phyloP scores from a whole-genome alignment of 2,113 vertebrate species.

The Pituophis catenifer region DNA sequence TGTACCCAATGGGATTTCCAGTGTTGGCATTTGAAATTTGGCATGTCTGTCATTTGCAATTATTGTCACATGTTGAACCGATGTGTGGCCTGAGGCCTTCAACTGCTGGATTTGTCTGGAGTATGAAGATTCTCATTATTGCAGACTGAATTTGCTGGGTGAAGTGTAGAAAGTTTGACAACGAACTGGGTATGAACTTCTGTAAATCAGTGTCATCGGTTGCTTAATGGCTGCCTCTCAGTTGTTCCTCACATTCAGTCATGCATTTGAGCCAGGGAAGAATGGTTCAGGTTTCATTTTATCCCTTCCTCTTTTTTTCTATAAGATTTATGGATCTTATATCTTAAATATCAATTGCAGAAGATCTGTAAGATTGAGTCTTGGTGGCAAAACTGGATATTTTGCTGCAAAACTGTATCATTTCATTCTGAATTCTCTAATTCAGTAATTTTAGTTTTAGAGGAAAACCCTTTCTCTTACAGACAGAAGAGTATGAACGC shows the following conservation, averaged over 20 bases:
- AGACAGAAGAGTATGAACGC: background rate
- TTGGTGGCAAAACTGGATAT: background rate
- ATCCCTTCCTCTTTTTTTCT: constrained; percentile 24
- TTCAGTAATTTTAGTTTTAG: background rate
- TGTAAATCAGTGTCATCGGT: constrained; percentile 55
- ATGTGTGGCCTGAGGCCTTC: constrained; percentile 52
- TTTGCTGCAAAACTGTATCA: constrained; percentile 9
- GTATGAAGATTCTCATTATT: constrained; percentile 61
- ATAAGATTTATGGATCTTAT: constrained; percentile 39
- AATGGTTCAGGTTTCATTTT: constrained; percentile 57
- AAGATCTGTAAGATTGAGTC: constrained; percentile 20
- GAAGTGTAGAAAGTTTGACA: constrained; percentile 39
- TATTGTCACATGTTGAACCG: constrained; percentile 47
- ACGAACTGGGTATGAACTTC: constrained; percentile 53
- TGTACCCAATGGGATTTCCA: constrained; percentile 14
- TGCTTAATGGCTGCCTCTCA: constrained; percentile 50
- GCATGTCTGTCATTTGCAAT: constrained; percentile 17
- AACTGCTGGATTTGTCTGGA: constrained; percentile 50
- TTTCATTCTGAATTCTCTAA: background rate
- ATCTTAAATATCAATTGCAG: constrained; percentile 48
- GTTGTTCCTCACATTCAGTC: constrained; percentile 31
- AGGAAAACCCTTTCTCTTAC: background rate
- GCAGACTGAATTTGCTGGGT: constrained; percentile 45
- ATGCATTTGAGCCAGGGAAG: constrained; percentile 48
- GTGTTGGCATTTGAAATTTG: constrained; percentile 37